phyloP scores from a whole-genome alignment of 2,888 invertebrate species.

The Cataglyphis livida region DNA sequence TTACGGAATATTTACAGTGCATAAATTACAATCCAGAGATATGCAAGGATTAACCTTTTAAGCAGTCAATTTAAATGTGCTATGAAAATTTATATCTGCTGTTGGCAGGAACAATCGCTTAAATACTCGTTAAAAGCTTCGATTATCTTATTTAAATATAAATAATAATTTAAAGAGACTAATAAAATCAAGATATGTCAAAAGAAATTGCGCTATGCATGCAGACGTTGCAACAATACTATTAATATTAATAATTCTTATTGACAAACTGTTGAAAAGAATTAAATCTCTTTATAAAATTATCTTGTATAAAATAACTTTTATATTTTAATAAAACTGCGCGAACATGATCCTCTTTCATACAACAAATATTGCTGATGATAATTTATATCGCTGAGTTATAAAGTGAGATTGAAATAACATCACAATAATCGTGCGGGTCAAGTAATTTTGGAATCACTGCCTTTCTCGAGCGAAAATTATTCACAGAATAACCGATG shows the following conservation, averaged over 20 bases:
- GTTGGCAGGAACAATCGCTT: neutral
- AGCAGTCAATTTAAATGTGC: conserved; percentile 10
- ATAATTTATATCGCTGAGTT: neutral
- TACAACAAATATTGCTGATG: neutral
- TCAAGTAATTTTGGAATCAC: neutral
- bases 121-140: neutral
- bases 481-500: neutral
- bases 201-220: neutral
- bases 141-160: conserved; percentile 9
- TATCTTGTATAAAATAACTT: neutral
- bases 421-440: neutral
- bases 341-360: neutral
- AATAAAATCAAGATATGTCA: neutral
- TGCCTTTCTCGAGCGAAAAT: neutral
- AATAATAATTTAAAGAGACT: conserved; percentile 9
- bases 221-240: neutral
- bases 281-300: neutral
- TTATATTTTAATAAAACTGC: neutral
- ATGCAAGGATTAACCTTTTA: conserved; percentile 22
- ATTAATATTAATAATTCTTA: conserved; percentile 9
- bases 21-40: conserved; percentile 12
- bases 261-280: neutral
- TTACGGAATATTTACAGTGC: conserved; percentile 6
- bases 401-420: neutral
- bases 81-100: conserved; percentile 7